Base-by-base conservation (phyloP, 2,888 invertebrate species). In the Agrotis ipsilon region DNA sequence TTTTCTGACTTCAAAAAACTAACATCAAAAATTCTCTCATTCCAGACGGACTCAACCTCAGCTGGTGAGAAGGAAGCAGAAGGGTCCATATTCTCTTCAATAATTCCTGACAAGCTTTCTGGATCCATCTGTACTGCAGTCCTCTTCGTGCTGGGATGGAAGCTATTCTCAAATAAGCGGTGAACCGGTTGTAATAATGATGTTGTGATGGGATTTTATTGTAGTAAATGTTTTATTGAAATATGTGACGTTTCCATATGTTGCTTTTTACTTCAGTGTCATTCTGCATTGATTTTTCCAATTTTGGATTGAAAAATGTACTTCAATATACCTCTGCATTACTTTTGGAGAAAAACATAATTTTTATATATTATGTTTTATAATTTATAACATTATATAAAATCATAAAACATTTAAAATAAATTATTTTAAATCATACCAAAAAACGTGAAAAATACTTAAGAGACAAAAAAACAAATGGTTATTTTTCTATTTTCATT, bases 81-180 rank as follows among this genome's bases (percentile, higher is more conserved):
- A 46, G 93, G 94, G 1, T 96, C 96, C 39, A 92, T 97, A 70
- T 94, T 97, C 78, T 97, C 97, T 1, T 96, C 97, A 68, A 95
- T 97, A 57, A 94, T 97, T 57, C 96, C 97, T 54, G 95, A 96
- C 82, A 96, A 96, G 79, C 88, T 97, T 19, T 96, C 96, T 4
- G 96, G 96, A 1, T 96, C 97, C 2, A 94, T 97, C 66, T 97
- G 97, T 93, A 97, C 97, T 4, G 97, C 97, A 6, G 96, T 97
- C 43, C 94, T 97, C 67, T 96, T 97, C 87, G 94, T 97, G 90
- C 94, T 97, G 5, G 97, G 97, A 16, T 97, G 97, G 97, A 97
- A 96, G 84, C 90, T 97, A 57, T 95, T 97, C 78, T 91, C 94
- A 6, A 96, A 81, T 60, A 85, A 96, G 78, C 97, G 97, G 92